Percentiles rank a stretch among this genome's conserved stretches.
Evolutionary conservation across 2,888 invertebrate species (phyloP).

Genomic region (Caenorhabditis parvicauda): DNA sequence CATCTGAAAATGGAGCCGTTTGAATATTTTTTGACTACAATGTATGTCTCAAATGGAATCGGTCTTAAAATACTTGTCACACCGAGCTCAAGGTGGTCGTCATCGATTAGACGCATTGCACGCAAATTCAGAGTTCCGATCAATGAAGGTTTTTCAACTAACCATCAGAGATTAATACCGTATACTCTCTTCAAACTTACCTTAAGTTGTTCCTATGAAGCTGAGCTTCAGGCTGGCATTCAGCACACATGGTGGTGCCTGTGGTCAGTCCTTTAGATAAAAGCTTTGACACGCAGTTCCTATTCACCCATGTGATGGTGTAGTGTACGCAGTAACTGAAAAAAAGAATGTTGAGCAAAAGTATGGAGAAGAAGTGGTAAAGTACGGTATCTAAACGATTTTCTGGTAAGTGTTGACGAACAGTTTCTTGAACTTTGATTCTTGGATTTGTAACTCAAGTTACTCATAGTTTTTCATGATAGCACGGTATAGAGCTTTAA

Average conservation of each 20-base stretch:
- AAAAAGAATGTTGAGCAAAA: no score
- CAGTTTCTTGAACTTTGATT: background rate
- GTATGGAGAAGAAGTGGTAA: no score
- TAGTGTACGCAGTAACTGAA: constrained; percentile 58
- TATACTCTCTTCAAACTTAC: background rate
- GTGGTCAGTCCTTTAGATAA: constrained; percentile 23
- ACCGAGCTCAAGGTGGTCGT: no score
- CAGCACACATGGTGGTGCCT: constrained; percentile 50
- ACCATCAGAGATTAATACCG: background rate
- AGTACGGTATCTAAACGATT: no score
- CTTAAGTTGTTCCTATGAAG: constrained; percentile 46
- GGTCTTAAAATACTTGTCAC: background rate
- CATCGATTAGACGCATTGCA: no score
- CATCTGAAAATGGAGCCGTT: background rate
- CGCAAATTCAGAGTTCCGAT: no score
- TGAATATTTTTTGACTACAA: background rate
- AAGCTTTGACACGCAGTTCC: constrained; percentile 46
- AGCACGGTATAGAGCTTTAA: no score
- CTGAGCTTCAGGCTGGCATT: constrained; percentile 59
- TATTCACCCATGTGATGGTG: constrained; percentile 54
- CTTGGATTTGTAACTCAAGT: no score
- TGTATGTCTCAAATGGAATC: background rate
- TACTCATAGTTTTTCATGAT: no score
- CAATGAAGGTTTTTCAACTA: background rate
- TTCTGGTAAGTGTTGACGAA: no score